Evolutionary conservation across 2,797 vertebrate species (phyloP), one percentile per base, ranked within the genome.

Genomic region (Crocodylus rhombifer): DNA sequence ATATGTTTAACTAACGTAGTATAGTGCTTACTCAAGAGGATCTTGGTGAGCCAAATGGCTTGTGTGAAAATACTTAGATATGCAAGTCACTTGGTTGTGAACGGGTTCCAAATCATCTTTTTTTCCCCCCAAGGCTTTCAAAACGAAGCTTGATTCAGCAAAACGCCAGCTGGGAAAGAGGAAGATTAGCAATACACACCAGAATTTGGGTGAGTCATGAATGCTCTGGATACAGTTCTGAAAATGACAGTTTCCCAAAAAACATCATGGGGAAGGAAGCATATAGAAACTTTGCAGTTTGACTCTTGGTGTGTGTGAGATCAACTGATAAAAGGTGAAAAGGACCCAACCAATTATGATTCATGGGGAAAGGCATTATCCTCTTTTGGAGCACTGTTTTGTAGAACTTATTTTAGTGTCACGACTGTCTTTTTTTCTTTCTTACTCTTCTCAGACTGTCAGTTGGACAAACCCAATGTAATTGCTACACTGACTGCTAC

Each of bases 121-220:
- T 80, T 76, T 95, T 3, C 95, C 78, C 95, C 94, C 86, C 84
- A 95, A 97, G 97, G 69, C 57, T 95, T 94, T 97, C 92, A 78
- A 23, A 80, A 79, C 16, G 56, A 95, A 94, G 88, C 1, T 95
- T 16, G n/a, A 36, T 71, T 90, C 69, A 15, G 73, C 77, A 42
- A 36, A 56, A 79, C 65, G 5, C 1, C 90, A 90, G 82, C 67
- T 93, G 83, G 84, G 21, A 79, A 76, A 92, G 82, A 57, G 25
- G 0, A 77, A 79, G 2, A 28, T 58, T 61, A 82, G 61, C 82
- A 60, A 81, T 23, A 42, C n/a, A 92, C 91, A 82, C 42, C 78
- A 87, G 86, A 16, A 18, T 83, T 82, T 86, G 7, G 85, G 97
- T 97, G 96, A 97, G 95, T 97, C 94, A 88, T 11, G 12, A 86